Base-by-base conservation (phyloP, 2,797 vertebrate species). In the Anguilla megastoma region DNA sequence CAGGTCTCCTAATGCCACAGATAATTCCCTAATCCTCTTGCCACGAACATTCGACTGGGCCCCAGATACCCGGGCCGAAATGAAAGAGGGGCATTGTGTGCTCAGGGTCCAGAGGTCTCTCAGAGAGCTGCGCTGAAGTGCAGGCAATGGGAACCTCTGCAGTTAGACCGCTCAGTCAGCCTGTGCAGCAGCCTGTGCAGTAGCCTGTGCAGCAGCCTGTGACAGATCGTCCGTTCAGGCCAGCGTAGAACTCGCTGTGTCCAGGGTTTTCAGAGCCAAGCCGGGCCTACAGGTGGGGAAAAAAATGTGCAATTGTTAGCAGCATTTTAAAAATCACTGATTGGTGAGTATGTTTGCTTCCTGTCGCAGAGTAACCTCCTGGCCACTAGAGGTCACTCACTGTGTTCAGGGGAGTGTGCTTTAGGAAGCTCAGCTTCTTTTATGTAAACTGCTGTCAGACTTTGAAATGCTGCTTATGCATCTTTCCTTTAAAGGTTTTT, bases 1-100 rank as follows among this genome's bases (percentile, higher is more conserved):
- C 88, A 91, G 89, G 84, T 76, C 89, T 91, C 89, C 91, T 83
- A 88, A 90, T 89, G 76, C 91, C 4, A 63, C 85, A 27, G 88
- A 85, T 84, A 87, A 89, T 88, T 87, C 88, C 87, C 87, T 84
- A 87, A 69, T 85, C 82, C 21, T 41, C 27, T 12, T 52, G 24
- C 8, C 71, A 30, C 86, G n/a, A 27, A 27, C 24, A 4, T 9
- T 8, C 2, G 8, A 14, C n/a, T 33, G 10, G 27, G 27, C 3
- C n/a, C 24, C n/a, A 9, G 9, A n/a, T 7, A 33, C 33, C 27
- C 10, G 4, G n/a, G 27, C 69, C 10, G 27, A 5, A 33, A 74
- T 33, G 69, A 74, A 10, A 74, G 69, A 74, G 27, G 10, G 27
- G 69, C 69, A 74, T 74, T 74, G 69, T 74, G 69, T 52, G 50